Conservation (phyloP, 2,888 invertebrate species). For the Trachelus iudaicus region DNA sequence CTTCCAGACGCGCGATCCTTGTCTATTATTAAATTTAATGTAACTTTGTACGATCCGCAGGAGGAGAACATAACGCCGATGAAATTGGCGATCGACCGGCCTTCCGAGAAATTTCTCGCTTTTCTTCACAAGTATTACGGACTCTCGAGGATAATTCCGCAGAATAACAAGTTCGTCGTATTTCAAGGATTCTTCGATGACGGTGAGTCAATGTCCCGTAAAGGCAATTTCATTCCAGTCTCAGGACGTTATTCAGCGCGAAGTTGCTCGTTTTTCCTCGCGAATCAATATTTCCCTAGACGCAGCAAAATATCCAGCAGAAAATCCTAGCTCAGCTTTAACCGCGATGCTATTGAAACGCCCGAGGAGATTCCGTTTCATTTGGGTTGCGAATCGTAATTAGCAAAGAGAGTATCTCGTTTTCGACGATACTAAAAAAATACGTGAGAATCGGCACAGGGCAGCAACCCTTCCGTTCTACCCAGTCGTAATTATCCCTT, state of each 20-base stretch:
- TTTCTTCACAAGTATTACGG: slow-evolving; percentile 89
- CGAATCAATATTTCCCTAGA: neutral
- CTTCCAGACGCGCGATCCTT: neutral
- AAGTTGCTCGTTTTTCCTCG: neutral
- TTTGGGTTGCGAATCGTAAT: neutral
- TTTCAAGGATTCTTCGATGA: slow-evolving; percentile 82
- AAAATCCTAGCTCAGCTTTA: neutral
- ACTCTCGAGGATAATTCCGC: slow-evolving; percentile 74
- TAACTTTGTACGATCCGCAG: slow-evolving; percentile 56
- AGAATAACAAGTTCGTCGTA: slow-evolving; percentile 89
- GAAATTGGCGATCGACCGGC: slow-evolving; percentile 91
- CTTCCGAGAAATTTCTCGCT: slow-evolving; percentile 87
- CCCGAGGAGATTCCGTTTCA: neutral
- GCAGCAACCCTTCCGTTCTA: neutral
- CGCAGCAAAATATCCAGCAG: neutral
- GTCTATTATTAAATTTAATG: neutral
- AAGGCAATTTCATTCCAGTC: neutral
- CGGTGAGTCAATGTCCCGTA: slow-evolving; percentile 37
- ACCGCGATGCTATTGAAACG: neutral
- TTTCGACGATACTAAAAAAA: too few species aligned
- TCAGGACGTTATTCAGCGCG: neutral
- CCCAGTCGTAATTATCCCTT: neutral
- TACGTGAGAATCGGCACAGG: neutral
- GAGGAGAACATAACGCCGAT: slow-evolving; percentile 76
- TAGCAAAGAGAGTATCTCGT: neutral